A percentile compares a stretch with the other conserved stretches of the same genome.
phyloP scores from a whole-genome alignment of 2,797 vertebrate species.

The Sebastolobus altivelis region DNA sequence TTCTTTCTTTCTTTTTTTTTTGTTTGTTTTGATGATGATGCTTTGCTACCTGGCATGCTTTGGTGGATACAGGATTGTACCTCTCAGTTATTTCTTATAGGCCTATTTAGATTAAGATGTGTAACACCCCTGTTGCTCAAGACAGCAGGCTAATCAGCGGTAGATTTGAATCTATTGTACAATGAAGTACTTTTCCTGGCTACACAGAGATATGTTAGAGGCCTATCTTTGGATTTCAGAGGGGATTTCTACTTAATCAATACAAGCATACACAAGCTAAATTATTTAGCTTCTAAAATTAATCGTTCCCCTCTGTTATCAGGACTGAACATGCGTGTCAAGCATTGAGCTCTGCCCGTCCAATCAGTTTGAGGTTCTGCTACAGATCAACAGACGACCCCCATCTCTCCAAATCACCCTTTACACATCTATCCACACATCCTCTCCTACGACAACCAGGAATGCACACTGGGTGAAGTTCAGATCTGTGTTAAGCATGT shows the following conservation, averaged over 20 bases:
- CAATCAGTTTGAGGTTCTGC: conserved; percentile 96
- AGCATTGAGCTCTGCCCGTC: conserved; percentile 94
- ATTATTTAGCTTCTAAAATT: conserved; percentile 36
- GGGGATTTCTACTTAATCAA: conserved; percentile 22
- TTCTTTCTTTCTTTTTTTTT: conserved; percentile 2
- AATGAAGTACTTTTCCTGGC: conserved; percentile 47
- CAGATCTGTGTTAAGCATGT: conserved; percentile 11
- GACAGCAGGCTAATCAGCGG: conserved; percentile 77
- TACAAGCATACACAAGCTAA: conserved; percentile 12
- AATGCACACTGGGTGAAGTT: conserved; percentile 43
- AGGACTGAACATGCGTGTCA: conserved; percentile 91
- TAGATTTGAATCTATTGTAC: conserved; percentile 41
- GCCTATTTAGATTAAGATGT: conserved; percentile 61
- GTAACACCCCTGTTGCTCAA: conserved; percentile 82
- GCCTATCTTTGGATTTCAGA: conserved; percentile 48
- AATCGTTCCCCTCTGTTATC: conserved; percentile 44
- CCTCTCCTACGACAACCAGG: conserved; percentile 17
- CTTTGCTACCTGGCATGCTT: conserved; percentile 80
- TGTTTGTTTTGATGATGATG: conserved; percentile 67
- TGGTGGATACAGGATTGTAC: conserved; percentile 68
- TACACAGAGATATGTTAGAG: conserved; percentile 35
- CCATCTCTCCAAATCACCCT: conserved; percentile 33
- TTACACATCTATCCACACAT: conserved; percentile 11
- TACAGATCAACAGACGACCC: conserved; percentile 85
- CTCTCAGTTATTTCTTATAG: conserved; percentile 54